These are phyloP conservation scores for Cylindroiulus punctatus DNA, from an alignment of 2,888 invertebrate genomes.

Conservation along the genomic window DNA sequence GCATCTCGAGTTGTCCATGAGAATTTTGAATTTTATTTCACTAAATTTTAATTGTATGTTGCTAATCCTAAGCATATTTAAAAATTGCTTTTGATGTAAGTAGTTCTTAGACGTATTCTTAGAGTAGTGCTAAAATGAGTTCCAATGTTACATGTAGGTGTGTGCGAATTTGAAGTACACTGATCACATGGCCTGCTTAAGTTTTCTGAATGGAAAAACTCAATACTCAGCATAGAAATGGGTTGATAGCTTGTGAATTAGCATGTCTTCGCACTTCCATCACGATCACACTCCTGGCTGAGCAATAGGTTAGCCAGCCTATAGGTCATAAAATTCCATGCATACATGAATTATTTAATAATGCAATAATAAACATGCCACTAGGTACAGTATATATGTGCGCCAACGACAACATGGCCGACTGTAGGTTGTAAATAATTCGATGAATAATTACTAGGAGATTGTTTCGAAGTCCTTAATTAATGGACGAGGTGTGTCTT, in stretches of 20 bases:
- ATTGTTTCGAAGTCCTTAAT: background rate
- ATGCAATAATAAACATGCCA: constrained; percentile 34
- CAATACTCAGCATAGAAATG: background rate
- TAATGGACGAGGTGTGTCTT: background rate
- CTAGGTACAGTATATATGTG: background rate
- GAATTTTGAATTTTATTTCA: no score
- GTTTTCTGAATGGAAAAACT: constrained; percentile 7
- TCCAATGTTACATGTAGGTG: no score
- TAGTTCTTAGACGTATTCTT: no score
- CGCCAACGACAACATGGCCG: background rate
- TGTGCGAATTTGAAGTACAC: no score
- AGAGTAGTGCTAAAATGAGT: no score
- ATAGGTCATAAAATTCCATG: constrained; percentile 37
- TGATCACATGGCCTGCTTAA: background rate
- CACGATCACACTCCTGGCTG: background rate
- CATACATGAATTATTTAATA: constrained; percentile 38
- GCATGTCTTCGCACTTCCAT: constrained; percentile 8
- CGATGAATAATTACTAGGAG: background rate
- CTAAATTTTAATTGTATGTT: no score
- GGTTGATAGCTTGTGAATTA: background rate
- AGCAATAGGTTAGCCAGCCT: constrained; percentile 34
- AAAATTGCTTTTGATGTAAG: no score
- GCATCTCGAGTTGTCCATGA: no score
- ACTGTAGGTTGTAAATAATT: constrained; percentile 30
- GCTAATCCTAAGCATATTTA: no score